Evolutionary conservation across 2,888 invertebrate genomes (phyloP).

Genomic region (Anthophora plumipes): DNA sequence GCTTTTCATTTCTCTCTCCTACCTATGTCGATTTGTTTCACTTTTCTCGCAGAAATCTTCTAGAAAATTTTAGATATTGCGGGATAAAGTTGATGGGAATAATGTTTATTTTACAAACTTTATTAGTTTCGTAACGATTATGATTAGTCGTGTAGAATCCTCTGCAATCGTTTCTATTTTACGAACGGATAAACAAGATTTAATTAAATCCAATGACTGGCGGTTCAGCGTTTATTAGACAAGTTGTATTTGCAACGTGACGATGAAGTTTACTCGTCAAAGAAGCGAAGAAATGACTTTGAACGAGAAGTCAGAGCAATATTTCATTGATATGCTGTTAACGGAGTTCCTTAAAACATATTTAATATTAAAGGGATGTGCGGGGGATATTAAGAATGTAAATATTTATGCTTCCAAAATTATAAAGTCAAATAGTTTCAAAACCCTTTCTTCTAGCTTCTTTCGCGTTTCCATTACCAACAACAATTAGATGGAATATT

Average conservation of each 20-base stretch:
- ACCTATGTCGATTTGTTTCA: too few species aligned
- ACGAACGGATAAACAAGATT: conserved; percentile 40
- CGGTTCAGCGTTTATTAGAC: conserved; percentile 27
- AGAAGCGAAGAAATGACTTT: background rate
- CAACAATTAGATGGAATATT: background rate
- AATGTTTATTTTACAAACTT: background rate
- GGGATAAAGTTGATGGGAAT: background rate
- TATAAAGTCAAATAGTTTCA: conserved; percentile 4
- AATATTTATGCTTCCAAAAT: background rate
- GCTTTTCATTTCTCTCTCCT: background rate
- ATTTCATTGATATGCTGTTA: background rate
- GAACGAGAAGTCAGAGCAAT: background rate
- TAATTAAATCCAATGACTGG: conserved; percentile 39
- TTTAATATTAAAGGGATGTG: background rate
- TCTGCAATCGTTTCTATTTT: conserved; percentile 5
- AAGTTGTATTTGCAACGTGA: background rate
- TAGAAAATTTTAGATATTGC: too few species aligned
- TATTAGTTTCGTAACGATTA: background rate
- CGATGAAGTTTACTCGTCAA: background rate
- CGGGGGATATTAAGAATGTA: background rate
- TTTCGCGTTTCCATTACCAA: background rate
- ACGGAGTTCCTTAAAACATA: background rate
- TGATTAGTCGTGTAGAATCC: background rate
- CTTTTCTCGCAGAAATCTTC: background rate
- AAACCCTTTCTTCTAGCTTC: background rate